Evolutionary conservation across 2,797 vertebrate species (phyloP), one percentile per base, ranked within the genome.

Genomic region (Aphelocoma californica): DNA sequence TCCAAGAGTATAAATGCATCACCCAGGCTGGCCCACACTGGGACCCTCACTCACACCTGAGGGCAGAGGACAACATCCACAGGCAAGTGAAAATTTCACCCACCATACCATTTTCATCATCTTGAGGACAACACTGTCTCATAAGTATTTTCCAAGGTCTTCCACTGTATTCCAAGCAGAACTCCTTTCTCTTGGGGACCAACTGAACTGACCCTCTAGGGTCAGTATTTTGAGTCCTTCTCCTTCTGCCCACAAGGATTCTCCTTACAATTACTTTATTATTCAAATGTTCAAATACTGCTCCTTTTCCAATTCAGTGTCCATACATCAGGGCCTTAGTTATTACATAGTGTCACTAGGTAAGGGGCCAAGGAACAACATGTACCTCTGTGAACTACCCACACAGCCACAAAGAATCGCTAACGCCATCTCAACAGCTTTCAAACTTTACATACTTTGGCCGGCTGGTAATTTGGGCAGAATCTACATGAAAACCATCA

Each of bases 1-100:
- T 38, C 48, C 0, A 1, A 61, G 48, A 34, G 28, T 14, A 19
- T 1, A 1, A 78, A 66, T 1, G 2, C 57, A 38, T 18, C n/a
- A 32, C 32, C 24, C 51, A 58, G 36, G 36, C n/a, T n/a, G 38
- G 47, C 36, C 32, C 57, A 50, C 20, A 4, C 11, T 4, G 50
- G 28, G 32, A 36, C n/a, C 57, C 17, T 34, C 51, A 2, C 18
- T 56, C 48, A 48, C 5, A 51, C 4, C 25, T 38, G 42, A 70
- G 25, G 34, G 28, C 51, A 75, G 29, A 72, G 8, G 34, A 58
- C n/a, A 31, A 38, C 36, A 54, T 10, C 34, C 54, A 61, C 0
- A 62, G 34, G 36, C 26, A 26, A 2, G 34, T 2, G 32, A n/a
- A 42, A 86, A 38, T 47, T 17, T 42, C 57, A 79, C 34, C 18